Percentiles rank a stretch among this genome's conserved stretches.
Conservation (phyloP, 2,113 vertebrate genomes). For the Pampusana beccarii region DNA sequence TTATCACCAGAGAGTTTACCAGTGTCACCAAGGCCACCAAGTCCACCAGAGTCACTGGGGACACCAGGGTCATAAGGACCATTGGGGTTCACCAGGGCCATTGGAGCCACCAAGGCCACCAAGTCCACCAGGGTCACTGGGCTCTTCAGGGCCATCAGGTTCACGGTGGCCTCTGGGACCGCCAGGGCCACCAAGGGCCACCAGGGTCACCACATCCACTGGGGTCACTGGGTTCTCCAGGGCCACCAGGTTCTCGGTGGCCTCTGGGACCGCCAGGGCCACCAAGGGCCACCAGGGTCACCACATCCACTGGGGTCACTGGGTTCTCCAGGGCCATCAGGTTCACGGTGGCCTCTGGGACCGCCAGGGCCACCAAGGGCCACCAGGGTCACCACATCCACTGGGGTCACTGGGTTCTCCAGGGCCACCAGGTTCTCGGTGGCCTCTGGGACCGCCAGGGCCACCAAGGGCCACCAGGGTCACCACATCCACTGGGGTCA, state of each 20-base stretch:
- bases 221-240: no score
- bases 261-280: background rate
- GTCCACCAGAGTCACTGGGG: background rate
- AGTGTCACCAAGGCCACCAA: background rate
- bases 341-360: background rate
- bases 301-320: fast-evolving
- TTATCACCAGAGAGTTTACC: fast-evolving
- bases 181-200: no score
- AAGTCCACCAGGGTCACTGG: background rate
- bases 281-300: background rate
- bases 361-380: background rate
- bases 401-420: background rate
- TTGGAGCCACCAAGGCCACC: background rate
- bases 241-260: background rate
- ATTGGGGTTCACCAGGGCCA: background rate
- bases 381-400: background rate
- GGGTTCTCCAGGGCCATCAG: background rate
- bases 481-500: background rate
- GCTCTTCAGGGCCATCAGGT: no score
- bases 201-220: no score
- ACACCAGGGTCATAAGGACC: background rate
- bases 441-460: no score
- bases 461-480: background rate
- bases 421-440: no score
- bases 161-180: no score